Percentiles rank a stretch among this genome's conserved stretches.
These are phyloP conservation scores for Agonopterix arenella DNA, from an alignment of 2,888 invertebrate species.

Conservation along the genomic window DNA sequence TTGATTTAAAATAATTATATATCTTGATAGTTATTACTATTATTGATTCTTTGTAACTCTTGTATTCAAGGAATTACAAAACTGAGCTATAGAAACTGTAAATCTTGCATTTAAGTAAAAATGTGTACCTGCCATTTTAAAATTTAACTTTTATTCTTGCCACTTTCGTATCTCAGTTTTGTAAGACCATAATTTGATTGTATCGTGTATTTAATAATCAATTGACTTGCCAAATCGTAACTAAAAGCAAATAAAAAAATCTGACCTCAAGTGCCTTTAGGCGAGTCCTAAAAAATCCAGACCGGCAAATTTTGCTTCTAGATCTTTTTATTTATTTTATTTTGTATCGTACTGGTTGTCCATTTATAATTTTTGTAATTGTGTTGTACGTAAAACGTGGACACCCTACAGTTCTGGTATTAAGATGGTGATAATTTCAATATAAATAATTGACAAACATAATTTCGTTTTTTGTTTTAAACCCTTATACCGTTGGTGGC, in stretches of 20 bases:
- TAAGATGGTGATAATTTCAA: constrained; percentile 73
- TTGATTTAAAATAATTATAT: background rate
- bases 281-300: constrained; percentile 52
- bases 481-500: no score
- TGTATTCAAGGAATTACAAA: no score
- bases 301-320: constrained; percentile 35
- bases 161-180: constrained; percentile 4
- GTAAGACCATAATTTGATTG: constrained; percentile 6
- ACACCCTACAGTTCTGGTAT: constrained; percentile 68
- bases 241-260: constrained; percentile 40
- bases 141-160: no score
- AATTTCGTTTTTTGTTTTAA: constrained; percentile 19
- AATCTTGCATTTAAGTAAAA: background rate
- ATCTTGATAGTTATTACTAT: background rate
- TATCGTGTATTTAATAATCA: constrained; percentile 5
- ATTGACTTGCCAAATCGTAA: constrained; percentile 52
- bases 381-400: constrained; percentile 73
- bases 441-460: constrained; percentile 60
- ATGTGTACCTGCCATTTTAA: background rate
- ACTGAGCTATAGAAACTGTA: no score
- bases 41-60: no score
- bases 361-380: constrained; percentile 51
- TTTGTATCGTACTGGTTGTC: constrained; percentile 28
- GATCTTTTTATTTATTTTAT: constrained; percentile 20
- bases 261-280: constrained; percentile 70